Evolutionary conservation across 2,113 vertebrate species (phyloP).

Genomic region (Elachura formosa): DNA sequence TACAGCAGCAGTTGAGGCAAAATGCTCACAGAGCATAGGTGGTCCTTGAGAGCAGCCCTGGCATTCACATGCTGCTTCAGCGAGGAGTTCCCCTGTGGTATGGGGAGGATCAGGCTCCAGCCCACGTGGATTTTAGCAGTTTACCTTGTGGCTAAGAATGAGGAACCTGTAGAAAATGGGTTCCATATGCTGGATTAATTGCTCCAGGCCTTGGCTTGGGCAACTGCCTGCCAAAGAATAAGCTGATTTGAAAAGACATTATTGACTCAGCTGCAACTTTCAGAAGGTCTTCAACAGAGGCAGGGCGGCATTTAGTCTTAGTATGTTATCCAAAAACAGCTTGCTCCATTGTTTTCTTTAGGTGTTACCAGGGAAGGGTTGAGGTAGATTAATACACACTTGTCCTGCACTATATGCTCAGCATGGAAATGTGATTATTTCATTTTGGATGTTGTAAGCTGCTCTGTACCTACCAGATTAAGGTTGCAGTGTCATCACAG

Average conservation of each 20-base stretch:
- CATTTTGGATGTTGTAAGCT: background rate
- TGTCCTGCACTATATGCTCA: background rate
- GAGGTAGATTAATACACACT: background rate
- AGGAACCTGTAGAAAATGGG: background rate
- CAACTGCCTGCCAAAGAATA: background rate
- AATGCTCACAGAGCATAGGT: fast-evolving
- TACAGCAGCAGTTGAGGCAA: fast-evolving
- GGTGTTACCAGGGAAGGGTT: background rate
- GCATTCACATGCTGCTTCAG: fast-evolving
- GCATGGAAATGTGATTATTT: background rate
- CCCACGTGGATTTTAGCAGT: background rate
- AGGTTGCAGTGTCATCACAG: background rate
- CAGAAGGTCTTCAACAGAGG: background rate
- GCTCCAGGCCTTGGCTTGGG: background rate
- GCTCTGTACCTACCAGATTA: background rate
- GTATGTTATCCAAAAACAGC: background rate
- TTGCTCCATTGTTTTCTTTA: background rate
- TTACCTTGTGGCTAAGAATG: background rate
- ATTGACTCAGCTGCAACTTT: slow-evolving; percentile 12
- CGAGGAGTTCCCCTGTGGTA: fast-evolving
- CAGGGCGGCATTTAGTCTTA: background rate
- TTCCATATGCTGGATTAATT: background rate
- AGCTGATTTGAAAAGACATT: background rate
- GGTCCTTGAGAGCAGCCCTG: background rate
- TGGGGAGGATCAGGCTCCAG: background rate